phyloP scores from a whole-genome alignment of 2,888 invertebrate species.

The Spodoptera exigua region DNA sequence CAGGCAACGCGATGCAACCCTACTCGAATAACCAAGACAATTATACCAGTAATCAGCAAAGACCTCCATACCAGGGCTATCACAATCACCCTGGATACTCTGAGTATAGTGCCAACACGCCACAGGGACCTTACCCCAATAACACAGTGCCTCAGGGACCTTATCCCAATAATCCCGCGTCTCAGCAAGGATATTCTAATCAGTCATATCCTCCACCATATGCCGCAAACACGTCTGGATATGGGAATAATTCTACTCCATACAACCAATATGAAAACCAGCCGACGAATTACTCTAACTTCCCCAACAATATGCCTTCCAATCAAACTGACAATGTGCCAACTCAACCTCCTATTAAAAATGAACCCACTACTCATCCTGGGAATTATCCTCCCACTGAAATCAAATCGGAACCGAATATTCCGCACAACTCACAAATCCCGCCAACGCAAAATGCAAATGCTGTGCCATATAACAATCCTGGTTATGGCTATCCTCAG shows the following conservation, averaged over 20 bases:
- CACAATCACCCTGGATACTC: conserved; percentile 72
- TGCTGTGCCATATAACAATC: conserved; percentile 65
- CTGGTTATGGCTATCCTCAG: conserved; percentile 72
- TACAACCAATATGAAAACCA: conserved; percentile 79
- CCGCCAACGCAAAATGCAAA: conserved; percentile 61
- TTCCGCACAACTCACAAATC: conserved; percentile 23
- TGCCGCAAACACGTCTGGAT: conserved; percentile 66
- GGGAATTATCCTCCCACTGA: conserved; percentile 64
- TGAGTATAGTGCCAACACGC: conserved; percentile 71
- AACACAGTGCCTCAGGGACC: conserved; percentile 57
- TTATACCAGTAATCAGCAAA: conserved; percentile 72
- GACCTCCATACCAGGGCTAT: conserved; percentile 75
- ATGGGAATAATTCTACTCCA: conserved; percentile 68
- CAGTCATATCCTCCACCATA: conserved; percentile 76
- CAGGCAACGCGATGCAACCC: conserved; percentile 73
- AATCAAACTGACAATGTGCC: conserved; percentile 61
- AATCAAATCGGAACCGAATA: conserved; percentile 69
- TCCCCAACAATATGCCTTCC: conserved; percentile 71
- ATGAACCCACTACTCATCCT: conserved; percentile 41
- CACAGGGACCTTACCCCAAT: conserved; percentile 54
- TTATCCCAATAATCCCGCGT: conserved; percentile 68
- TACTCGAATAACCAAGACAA: conserved; percentile 76
- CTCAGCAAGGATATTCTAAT: conserved; percentile 73
- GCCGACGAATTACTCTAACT: conserved; percentile 73
- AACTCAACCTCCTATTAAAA: conserved; percentile 52